phyloP scores from a whole-genome alignment of 2,113 vertebrate species.

The Columba livia region DNA sequence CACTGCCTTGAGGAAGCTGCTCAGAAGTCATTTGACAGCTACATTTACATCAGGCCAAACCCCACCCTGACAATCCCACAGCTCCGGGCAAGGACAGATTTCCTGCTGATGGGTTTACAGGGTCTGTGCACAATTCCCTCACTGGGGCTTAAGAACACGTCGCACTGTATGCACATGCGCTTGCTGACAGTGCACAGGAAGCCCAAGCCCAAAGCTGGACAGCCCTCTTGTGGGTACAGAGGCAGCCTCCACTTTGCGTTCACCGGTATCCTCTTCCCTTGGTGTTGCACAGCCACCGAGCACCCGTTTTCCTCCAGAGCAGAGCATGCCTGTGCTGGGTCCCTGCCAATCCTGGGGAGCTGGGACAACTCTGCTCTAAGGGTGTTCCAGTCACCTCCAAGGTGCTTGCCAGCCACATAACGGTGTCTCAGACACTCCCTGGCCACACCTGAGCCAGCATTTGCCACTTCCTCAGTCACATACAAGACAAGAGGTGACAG shows the following conservation, averaged over 20 bases:
- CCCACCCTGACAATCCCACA: neutral
- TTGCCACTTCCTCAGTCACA: neutral
- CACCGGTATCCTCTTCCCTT: neutral
- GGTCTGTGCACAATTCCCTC: neutral
- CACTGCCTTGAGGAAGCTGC: neutral
- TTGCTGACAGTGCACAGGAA: neutral
- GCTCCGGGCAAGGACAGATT: neutral
- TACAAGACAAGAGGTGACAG: neutral
- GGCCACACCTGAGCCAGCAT: neutral
- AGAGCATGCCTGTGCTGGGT: accelerated
- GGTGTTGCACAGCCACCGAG: accelerated
- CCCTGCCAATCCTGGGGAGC: neutral
- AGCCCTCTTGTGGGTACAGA: conserved; percentile 25
- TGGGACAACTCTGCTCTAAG: neutral
- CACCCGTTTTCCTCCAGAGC: neutral
- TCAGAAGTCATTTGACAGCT: neutral
- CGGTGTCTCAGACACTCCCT: neutral
- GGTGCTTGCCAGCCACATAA: neutral
- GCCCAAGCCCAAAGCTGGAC: neutral
- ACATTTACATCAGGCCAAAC: neutral
- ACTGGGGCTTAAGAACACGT: accelerated
- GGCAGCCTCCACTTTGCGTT: neutral
- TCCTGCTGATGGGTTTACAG: neutral
- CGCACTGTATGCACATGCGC: accelerated
- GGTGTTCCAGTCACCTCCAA: accelerated